Evolutionary conservation across 2,113 vertebrate species (phyloP), one percentile per base, ranked within the genome.

Genomic region (Ailuropoda melanoleuca): DNA sequence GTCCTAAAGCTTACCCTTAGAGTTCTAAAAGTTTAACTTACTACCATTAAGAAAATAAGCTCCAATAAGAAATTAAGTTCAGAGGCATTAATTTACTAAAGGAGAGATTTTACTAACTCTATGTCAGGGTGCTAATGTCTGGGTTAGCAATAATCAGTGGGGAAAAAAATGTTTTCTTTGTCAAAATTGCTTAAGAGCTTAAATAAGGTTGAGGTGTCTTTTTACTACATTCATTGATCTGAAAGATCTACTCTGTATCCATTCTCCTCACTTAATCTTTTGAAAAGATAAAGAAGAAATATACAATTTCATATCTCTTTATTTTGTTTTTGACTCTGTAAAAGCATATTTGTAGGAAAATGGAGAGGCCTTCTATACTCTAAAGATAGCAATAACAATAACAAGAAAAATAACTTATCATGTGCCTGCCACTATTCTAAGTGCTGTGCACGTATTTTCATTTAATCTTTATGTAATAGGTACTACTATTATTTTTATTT

Each of bases 291-390:
- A 56, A 93, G 8, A 70, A 89, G 15, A 93, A 94, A 75, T 50
- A 86, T 2, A 12, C 31, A 86, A 43, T 60, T 92, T 72, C 55
- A 34, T 53, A 46, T n/a, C 14, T 70, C 23, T 68, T 60, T 70
- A 29, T 68, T 60, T 74, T 80, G 15, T 64, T 48, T 48, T 86
- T 43, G 29, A 90, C 14, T 90, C 72, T 55, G 37, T 53, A 87
- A 96, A 97, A 97, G 1, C 53, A 13, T 21, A 78, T 70, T 90
- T 88, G 58, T 21, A 95, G 66, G 11, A 84, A 88, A 80, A 66
- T 6, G 58, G 15, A 88, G 43, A 62, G 50, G 24, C 18, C 60
- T 84, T 83, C 56, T 88, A 86, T 6, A 66, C 14, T 74, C 80
- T 50, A 48, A 93, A 39, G 60, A 66, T 0, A 89, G 12, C 31